Percentiles rank a stretch among this genome's conserved stretches.
Evolutionary conservation across 2,797 vertebrate species (phyloP).

Genomic region (Hirundo rustica): DNA sequence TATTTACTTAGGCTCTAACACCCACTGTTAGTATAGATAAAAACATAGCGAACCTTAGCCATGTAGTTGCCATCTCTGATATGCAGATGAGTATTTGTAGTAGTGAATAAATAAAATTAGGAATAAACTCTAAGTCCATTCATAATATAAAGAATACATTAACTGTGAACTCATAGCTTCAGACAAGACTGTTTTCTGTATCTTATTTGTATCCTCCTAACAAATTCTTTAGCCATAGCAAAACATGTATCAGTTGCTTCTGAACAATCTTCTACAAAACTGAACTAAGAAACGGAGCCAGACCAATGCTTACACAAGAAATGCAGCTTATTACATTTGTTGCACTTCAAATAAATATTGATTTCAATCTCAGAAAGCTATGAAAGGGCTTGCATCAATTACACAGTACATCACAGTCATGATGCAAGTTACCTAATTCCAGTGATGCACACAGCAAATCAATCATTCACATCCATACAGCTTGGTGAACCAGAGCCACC

Average conservation of each 20-base stretch:
- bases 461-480: constrained; percentile 73
- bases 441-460: constrained; percentile 73
- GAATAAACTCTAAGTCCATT: background rate
- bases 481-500: constrained; percentile 58
- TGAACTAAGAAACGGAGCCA: constrained; percentile 21
- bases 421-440: constrained; percentile 74
- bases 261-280: constrained; percentile 66
- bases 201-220: constrained; percentile 50
- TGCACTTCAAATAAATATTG: constrained; percentile 79
- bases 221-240: constrained; percentile 21
- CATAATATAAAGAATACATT: constrained; percentile 6
- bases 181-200: constrained; percentile 20
- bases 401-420: constrained; percentile 77
- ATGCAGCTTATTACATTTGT: constrained; percentile 76
- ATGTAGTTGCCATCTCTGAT: background rate
- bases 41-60: background rate
- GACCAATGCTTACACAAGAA: constrained; percentile 71
- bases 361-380: constrained; percentile 78
- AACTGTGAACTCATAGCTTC: constrained; percentile 32
- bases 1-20: background rate
- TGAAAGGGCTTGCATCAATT: constrained; percentile 80
- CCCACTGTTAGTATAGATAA: background rate
- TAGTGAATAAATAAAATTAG: constrained; percentile 1
- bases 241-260: constrained; percentile 56
- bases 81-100: background rate